Conservation (phyloP, 64 coral and sea anemone species). For the Montipora sp. region DNA sequence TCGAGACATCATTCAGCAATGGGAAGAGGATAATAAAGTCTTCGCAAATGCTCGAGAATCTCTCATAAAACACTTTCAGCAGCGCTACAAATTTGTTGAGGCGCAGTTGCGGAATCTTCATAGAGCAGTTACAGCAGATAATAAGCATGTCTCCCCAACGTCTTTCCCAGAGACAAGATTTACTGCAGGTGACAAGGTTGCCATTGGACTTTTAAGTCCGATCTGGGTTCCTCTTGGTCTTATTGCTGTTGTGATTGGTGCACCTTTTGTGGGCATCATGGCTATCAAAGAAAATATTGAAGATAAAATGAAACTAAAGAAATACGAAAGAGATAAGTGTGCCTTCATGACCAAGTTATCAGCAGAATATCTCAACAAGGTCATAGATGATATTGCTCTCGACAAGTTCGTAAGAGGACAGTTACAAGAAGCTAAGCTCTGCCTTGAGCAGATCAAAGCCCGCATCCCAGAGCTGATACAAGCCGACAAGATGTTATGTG, state of each 20-base stretch:
- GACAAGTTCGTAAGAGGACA: not conserved
- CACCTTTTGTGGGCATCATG: not conserved
- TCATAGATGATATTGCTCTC: not conserved
- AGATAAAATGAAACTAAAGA: not conserved
- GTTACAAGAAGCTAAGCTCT: not conserved
- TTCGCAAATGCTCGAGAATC: conserved; percentile 1
- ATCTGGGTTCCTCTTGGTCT: conserved; percentile 39
- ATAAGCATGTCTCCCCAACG: too few species aligned
- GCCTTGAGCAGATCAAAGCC: conserved; percentile 4
- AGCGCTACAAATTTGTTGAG: conserved; percentile 20
- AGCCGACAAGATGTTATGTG: conserved; percentile 12
- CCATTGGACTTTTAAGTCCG: conserved; percentile 13
- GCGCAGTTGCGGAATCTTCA: conserved; percentile 11
- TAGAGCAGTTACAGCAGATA: not conserved
- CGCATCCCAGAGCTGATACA: conserved; percentile 39
- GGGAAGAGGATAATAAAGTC: conserved; percentile 46
- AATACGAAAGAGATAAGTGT: conserved; percentile 10
- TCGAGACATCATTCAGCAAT: not conserved
- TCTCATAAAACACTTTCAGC: not conserved
- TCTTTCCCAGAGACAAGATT: not conserved
- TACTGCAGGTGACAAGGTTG: not conserved
- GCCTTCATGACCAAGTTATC: not conserved
- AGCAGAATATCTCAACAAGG: not conserved
- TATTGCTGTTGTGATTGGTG: not conserved
- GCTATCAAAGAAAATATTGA: conserved; percentile 16